A percentile compares a stretch with the other conserved stretches of the same genome.
Evolutionary conservation across 2,113 vertebrate genomes (phyloP).

Genomic region (Vanacampus margaritifer): DNA sequence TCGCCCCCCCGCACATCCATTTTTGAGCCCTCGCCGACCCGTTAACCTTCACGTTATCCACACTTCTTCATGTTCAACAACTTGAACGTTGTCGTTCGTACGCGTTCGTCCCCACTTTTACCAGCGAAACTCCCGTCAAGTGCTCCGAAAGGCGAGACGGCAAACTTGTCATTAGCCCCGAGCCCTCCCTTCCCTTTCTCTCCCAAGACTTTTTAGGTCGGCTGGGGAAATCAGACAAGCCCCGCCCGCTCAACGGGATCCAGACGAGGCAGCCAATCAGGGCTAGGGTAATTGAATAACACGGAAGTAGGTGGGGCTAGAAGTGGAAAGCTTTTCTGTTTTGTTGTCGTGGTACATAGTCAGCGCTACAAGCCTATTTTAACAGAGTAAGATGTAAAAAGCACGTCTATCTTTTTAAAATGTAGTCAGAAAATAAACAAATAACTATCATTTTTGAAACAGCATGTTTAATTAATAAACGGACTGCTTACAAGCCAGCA

Average conservation of each 20-base stretch:
- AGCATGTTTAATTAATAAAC: too few relatives aligned
- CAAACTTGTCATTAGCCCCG: not conserved
- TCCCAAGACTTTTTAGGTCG: slow-evolving; percentile 36
- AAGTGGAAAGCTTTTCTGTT: too few relatives aligned
- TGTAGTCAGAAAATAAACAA: not conserved
- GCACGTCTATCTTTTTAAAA: too few relatives aligned
- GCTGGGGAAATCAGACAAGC: slow-evolving; percentile 17
- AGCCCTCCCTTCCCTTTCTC: slow-evolving; percentile 1
- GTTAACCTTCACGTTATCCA: slow-evolving; percentile 25
- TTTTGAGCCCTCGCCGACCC: slow-evolving; percentile 32
- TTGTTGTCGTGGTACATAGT: not conserved
- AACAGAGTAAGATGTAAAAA: too few relatives aligned
- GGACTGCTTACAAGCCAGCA: not conserved
- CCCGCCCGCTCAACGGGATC: slow-evolving; percentile 33
- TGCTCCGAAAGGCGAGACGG: not conserved
- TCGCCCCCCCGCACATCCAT: slow-evolving; percentile 59
- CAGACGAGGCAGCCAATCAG: slow-evolving; percentile 44
- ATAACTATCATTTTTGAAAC: too few relatives aligned
- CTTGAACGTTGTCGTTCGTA: fast-evolving
- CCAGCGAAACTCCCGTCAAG: not conserved
- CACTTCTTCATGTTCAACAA: not conserved
- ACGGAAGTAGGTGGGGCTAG: slow-evolving; percentile 13
- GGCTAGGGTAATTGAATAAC: not conserved
- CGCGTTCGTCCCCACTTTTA: not conserved
- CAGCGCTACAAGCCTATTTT: too few relatives aligned